These are phyloP conservation scores for Oplegnathus fasciatus DNA, from an alignment of 2,113 vertebrate genomes.

Conservation along the genomic window DNA sequence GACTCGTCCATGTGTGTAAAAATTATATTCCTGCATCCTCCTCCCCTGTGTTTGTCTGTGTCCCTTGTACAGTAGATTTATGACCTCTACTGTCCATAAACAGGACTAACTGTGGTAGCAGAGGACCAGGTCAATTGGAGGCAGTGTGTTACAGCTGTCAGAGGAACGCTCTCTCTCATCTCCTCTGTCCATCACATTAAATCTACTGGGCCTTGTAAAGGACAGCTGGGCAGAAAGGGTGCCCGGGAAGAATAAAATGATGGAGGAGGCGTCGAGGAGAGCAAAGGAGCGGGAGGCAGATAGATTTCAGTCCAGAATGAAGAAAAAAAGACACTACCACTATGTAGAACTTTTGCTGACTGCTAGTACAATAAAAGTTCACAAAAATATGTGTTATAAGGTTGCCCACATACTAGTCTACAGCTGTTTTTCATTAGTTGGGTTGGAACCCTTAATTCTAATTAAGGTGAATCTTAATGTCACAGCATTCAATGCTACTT, in stretches of 20 bases:
- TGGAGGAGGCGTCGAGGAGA: background rate
- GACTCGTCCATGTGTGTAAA: background rate
- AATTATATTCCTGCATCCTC: background rate
- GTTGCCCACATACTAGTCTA: no score
- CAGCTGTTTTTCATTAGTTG: no score
- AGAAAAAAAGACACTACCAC: background rate
- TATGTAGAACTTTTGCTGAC: no score
- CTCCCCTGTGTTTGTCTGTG: constrained; percentile 24
- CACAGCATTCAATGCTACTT: no score
- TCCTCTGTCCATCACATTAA: constrained; percentile 64
- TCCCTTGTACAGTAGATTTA: constrained; percentile 49
- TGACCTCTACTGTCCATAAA: constrained; percentile 58
- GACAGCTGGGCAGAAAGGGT: constrained; percentile 24
- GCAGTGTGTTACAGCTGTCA: constrained; percentile 61
- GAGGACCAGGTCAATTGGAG: constrained; percentile 64
- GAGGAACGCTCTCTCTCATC: constrained; percentile 45
- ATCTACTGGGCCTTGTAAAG: constrained; percentile 53
- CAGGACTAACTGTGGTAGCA: constrained; percentile 54
- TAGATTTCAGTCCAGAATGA: background rate
- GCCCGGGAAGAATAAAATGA: constrained; percentile 34
- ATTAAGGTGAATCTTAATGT: no score
- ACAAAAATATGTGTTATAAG: no score
- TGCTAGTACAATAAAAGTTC: no score
- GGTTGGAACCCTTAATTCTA: no score
- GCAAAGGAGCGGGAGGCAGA: constrained; percentile 1